Evolutionary conservation across 2,888 invertebrate species (phyloP).

Genomic region (Hermodice carunculata): DNA sequence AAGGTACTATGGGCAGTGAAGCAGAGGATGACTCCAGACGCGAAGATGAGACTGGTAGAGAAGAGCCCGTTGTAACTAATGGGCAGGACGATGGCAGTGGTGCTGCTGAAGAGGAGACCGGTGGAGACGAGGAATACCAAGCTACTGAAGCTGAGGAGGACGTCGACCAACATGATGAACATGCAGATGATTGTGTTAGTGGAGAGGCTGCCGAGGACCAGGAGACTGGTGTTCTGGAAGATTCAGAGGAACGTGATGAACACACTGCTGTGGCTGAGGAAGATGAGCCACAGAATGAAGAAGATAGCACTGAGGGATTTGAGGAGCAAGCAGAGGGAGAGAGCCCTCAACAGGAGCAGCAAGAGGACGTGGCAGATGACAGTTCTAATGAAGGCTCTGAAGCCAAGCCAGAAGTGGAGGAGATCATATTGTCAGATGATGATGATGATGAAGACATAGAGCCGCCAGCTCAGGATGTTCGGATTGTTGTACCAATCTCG

Average conservation of each 20-base stretch:
- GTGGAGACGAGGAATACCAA: too few relatives aligned
- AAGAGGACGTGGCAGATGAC: background rate
- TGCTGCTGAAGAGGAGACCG: too few relatives aligned
- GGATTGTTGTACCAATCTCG: slow-evolving; percentile 43
- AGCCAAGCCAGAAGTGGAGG: too few relatives aligned
- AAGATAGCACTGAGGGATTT: slow-evolving; percentile 3
- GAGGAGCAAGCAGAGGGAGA: slow-evolving; percentile 11
- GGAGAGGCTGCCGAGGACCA: slow-evolving; percentile 1
- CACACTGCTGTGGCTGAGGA: slow-evolving; percentile 26
- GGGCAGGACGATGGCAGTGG: too few relatives aligned
- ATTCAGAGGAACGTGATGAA: slow-evolving; percentile 44
- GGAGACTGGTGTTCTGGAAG: background rate
- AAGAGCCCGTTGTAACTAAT: too few relatives aligned
- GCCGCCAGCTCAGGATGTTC: slow-evolving; percentile 43
- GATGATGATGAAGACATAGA: slow-evolving; percentile 9
- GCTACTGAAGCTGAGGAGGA: slow-evolving; percentile 8
- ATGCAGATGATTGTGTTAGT: slow-evolving; percentile 7
- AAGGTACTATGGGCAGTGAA: too few relatives aligned
- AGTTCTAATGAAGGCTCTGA: background rate
- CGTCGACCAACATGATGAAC: background rate
- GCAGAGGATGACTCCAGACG: too few relatives aligned
- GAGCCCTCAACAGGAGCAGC: background rate
- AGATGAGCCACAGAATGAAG: slow-evolving; percentile 7
- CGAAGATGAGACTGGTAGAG: too few relatives aligned
- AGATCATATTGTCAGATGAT: too few relatives aligned